Evolutionary conservation across 2,113 vertebrate species (phyloP).

Genomic region (Halichoerus grypus): DNA sequence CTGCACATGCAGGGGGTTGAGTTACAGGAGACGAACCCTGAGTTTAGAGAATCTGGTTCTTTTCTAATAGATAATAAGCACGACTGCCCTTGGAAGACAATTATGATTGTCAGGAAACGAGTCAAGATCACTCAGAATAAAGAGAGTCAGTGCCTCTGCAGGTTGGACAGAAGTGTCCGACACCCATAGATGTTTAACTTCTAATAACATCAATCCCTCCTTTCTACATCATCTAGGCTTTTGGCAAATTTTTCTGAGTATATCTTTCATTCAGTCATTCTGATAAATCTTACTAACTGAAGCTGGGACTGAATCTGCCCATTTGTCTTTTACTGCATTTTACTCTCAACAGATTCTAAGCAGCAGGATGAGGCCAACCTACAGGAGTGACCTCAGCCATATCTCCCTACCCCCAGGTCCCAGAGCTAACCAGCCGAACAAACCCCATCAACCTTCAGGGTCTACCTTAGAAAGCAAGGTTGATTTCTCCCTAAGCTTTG

Average conservation of each 20-base stretch:
- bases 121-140: background rate
- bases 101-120: background rate
- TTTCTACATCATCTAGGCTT: background rate
- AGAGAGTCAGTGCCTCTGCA: background rate
- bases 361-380: background rate
- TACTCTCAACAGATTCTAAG: background rate
- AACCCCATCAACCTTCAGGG: background rate
- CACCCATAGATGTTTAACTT: background rate
- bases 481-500: background rate
- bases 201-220: background rate
- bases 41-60: background rate
- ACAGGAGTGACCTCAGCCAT: background rate
- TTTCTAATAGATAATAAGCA: background rate
- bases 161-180: background rate
- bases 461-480: background rate
- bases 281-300: background rate
- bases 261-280: background rate
- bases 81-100: background rate
- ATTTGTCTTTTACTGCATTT: background rate
- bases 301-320: background rate
- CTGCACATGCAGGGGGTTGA: background rate
- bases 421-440: background rate
- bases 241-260: background rate
- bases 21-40: background rate
- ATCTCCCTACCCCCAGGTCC: background rate